These are phyloP conservation scores for Hypomecis atomaria DNA, from an alignment of 2,888 invertebrate species.

Conservation along the genomic window DNA sequence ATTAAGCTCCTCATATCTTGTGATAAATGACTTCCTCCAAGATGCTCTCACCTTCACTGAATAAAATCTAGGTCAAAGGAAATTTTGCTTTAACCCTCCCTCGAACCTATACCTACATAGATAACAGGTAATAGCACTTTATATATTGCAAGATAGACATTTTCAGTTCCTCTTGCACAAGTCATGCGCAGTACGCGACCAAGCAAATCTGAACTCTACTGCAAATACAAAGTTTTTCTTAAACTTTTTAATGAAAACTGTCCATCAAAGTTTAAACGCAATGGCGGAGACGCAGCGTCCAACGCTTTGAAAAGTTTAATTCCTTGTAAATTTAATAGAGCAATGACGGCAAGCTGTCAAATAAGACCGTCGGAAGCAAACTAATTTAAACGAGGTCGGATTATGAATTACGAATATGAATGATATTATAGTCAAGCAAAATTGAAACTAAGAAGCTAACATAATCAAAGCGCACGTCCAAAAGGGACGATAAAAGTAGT, in stretches of 20 bases:
- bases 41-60: constrained; percentile 44
- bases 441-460: constrained; percentile 35
- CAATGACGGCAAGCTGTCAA: constrained; percentile 21
- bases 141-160: constrained; percentile 39
- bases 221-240: constrained; percentile 52
- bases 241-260: constrained; percentile 56
- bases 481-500: constrained; percentile 47
- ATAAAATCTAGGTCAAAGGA: constrained; percentile 73
- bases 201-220: constrained; percentile 55
- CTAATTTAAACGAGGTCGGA: constrained; percentile 16
- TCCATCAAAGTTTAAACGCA: constrained; percentile 46
- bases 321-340: constrained; percentile 20
- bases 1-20: constrained; percentile 44
- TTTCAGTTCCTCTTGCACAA: constrained; percentile 72
- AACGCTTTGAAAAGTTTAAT: constrained; percentile 32
- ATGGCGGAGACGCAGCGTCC: constrained; percentile 34
- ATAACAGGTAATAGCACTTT: constrained; percentile 38
- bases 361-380: neutral
- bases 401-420: constrained; percentile 3
- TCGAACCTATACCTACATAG: constrained; percentile 40
- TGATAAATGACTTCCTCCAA: constrained; percentile 50
- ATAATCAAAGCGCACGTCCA: constrained; percentile 39
- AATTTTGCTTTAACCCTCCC: constrained; percentile 58
- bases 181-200: constrained; percentile 66
- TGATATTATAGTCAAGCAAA: constrained; percentile 23